phyloP scores from a whole-genome alignment of 2,797 vertebrate genomes.

The Euthynnus affinis region DNA sequence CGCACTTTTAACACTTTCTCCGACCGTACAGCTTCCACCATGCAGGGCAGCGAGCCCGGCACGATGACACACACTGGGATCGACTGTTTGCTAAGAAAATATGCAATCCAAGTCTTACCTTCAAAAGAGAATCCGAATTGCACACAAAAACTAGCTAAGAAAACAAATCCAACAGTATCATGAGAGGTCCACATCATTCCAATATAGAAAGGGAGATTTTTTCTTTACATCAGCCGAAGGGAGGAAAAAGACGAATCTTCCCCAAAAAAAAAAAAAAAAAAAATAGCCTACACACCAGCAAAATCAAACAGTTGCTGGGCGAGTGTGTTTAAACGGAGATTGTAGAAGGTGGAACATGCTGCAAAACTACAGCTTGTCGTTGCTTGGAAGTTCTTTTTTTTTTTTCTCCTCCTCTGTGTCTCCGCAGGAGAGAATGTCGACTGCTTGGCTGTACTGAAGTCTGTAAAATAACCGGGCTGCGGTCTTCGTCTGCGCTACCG shows the following conservation, averaged over 20 bases:
- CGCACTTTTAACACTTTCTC: conserved; percentile 75
- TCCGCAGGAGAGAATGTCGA: conserved; percentile 64
- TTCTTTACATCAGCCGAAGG: conserved; percentile 75
- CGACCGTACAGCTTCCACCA: conserved; percentile 21
- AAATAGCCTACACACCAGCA: conserved; percentile 52
- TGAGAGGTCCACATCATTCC: conserved; percentile 88
- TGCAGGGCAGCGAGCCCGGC: conserved; percentile 42
- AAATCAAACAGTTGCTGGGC: conserved; percentile 75
- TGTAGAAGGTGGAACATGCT: conserved; percentile 78
- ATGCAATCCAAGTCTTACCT: conserved; percentile 73
- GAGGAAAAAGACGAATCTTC: conserved; percentile 49
- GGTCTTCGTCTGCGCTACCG: conserved; percentile 74
- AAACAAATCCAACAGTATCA: conserved; percentile 87
- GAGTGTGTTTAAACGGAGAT: conserved; percentile 60
- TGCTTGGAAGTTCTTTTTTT: conserved; percentile 50
- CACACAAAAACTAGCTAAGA: conserved; percentile 84
- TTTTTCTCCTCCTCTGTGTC: not conserved
- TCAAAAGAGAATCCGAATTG: conserved; percentile 85
- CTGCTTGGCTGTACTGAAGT: conserved; percentile 67
- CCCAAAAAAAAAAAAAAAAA: conserved; percentile 23
- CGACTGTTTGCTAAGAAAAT: not conserved
- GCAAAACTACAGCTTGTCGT: conserved; percentile 63
- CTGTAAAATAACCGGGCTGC: conserved; percentile 76
- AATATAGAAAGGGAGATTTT: conserved; percentile 43
- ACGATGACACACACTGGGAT: conserved; percentile 3